Percentiles rank a stretch among this genome's conserved stretches.
These are phyloP conservation scores for Sarcophaga variegata DNA, from an alignment of 2,888 invertebrate genomes.

Conservation along the genomic window DNA sequence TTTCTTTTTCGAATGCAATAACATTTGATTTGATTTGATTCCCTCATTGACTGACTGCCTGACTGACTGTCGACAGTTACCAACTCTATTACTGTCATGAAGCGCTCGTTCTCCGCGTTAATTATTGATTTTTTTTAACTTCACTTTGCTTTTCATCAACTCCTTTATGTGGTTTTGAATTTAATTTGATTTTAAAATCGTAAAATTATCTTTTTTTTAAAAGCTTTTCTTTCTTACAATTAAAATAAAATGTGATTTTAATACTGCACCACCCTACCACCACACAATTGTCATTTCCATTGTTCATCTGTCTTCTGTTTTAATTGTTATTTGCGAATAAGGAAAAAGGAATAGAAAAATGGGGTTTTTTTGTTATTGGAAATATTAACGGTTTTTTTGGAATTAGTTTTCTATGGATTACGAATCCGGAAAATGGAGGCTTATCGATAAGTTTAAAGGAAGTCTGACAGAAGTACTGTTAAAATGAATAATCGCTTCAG, in stretches of 20 bases:
- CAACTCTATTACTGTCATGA: constrained; percentile 55
- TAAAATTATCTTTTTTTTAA: neutral
- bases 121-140: constrained; percentile 57
- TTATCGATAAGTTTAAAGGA: too few relatives aligned
- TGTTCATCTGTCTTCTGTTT: neutral
- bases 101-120: constrained; percentile 61
- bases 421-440: too few relatives aligned
- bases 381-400: too few relatives aligned
- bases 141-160: constrained; percentile 15
- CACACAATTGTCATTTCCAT: too few relatives aligned
- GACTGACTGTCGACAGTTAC: neutral
- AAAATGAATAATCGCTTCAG: too few relatives aligned
- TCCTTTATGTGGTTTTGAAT: constrained; percentile 2
- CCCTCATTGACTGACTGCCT: neutral
- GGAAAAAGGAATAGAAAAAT: too few relatives aligned
- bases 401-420: too few relatives aligned
- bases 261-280: neutral
- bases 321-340: neutral
- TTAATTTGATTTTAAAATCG: constrained; percentile 14
- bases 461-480: too few relatives aligned
- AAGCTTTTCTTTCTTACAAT: too few relatives aligned
- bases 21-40: constrained; percentile 17
- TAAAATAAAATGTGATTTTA: too few relatives aligned
- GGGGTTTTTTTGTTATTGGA: too few relatives aligned
- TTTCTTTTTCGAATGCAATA: neutral